These are phyloP conservation scores for Dichetophora obliterata DNA, from an alignment of 2,888 invertebrate genomes.

Conservation along the genomic window DNA sequence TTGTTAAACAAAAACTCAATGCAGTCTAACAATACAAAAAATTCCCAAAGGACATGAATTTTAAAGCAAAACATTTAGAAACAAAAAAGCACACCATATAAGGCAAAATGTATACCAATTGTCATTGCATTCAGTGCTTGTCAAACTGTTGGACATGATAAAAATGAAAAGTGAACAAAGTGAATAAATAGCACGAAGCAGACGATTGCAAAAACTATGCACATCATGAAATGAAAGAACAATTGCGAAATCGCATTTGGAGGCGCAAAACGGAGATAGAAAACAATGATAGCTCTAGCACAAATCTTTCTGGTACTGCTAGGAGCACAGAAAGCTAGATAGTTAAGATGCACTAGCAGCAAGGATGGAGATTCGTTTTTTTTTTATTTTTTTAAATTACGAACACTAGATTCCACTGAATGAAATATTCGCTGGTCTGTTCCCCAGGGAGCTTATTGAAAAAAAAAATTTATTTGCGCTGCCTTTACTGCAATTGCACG, in stretches of 20 bases:
- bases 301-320: neutral
- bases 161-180: slow-evolving; percentile 47
- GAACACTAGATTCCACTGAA: slow-evolving; percentile 30
- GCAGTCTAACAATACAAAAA: neutral
- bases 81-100: slow-evolving; percentile 25
- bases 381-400: too few relatives aligned
- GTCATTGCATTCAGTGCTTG: slow-evolving; percentile 39
- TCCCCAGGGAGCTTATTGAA: neutral
- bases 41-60: neutral
- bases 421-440: neutral
- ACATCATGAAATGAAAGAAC: slow-evolving; percentile 3
- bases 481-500: neutral
- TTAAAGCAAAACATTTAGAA: neutral
- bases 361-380: neutral
- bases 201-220: neutral
- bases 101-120: slow-evolving; percentile 48
- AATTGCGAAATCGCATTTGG: slow-evolving; percentile 23
- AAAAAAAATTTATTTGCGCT: neutral
- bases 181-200: slow-evolving; percentile 15
- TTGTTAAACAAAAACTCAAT: neutral
- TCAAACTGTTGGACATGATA: slow-evolving; percentile 46
- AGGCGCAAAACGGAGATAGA: neutral
- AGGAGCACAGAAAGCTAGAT: neutral
- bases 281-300: neutral
- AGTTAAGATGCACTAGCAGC: neutral